Evolutionary conservation across 53 echinoderm and acorn worm species (phyloP), one percentile per base, ranked within the genome.

Genomic region (Henricia sp.): DNA sequence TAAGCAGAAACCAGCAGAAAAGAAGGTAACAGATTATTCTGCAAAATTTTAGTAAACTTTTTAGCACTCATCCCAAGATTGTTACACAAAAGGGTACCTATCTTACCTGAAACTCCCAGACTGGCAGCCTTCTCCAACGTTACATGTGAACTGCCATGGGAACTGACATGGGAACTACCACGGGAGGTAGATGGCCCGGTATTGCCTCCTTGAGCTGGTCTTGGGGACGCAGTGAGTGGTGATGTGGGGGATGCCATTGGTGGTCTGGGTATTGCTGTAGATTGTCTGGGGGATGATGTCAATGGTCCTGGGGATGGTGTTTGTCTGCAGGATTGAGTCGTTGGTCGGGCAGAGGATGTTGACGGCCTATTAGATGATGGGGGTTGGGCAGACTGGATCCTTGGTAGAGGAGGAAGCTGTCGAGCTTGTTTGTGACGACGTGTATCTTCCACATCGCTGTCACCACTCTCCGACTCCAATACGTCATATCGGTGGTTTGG

Each of bases 391-490:
- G n/a, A n/a, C n/a, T n/a, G n/a, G n/a, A n/a, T n/a, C n/a, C n/a
- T n/a, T n/a, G n/a, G n/a, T n/a, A n/a, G n/a, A n/a, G n/a, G n/a
- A n/a, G n/a, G n/a, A n/a, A n/a, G n/a, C 52, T 21, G 58, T 58
- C 58, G 25, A 27, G 58, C 58, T 23, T 58, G 25, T 58, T 58
- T 58, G 58, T 26, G 58, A 30, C 23, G 58, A 58, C 24, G 58
- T 58, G 58, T 58, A 23, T 58, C 58, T 58, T 58, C n/a, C 58
- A 11, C 58, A 19, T 58, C 24, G 58, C 24, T 30, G 9, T 58
- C 58, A 58, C 24, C 58, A 58, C 58, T 58, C 26, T 58, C 58
- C 58, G 58, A 58, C 58, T 58, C 58, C 19, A 58, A 58, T 58
- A 30, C 26, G 58, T 30, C 29, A 30, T 19, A 58, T 58, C 58